Conservation (phyloP, 2,888 invertebrate species). For the Clepsis dumicolana region DNA sequence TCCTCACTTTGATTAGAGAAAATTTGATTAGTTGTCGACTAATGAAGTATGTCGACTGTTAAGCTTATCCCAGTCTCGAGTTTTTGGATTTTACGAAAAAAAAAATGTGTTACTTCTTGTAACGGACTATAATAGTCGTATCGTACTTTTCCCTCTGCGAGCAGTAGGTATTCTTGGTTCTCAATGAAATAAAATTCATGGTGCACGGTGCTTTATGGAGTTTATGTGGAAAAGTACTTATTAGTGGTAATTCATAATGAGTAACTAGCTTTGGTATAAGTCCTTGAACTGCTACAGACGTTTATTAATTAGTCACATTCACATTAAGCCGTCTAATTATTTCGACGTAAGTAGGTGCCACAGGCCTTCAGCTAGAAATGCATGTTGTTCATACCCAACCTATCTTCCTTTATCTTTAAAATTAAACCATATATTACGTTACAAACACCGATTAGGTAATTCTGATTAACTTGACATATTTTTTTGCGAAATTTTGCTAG, state of each 20-base stretch:
- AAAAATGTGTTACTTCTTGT: too few relatives aligned
- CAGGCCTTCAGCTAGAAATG: not conserved
- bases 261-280: not conserved
- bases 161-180: not conserved
- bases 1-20: not conserved
- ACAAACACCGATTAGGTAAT: not conserved
- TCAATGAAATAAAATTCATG: not conserved
- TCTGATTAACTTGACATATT: not conserved
- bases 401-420: not conserved
- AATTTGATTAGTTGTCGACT: not conserved
- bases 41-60: not conserved
- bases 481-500: conserved; percentile 4
- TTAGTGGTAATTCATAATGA: not conserved
- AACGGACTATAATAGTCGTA: too few relatives aligned
- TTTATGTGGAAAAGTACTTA: not conserved
- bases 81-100: too few relatives aligned
- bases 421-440: not conserved
- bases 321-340: conserved; percentile 12
- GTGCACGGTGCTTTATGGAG: not conserved
- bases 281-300: not conserved
- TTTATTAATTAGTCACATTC: conserved; percentile 4
- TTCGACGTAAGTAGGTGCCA: not conserved
- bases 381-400: conserved; percentile 3
- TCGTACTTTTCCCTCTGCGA: too few relatives aligned
- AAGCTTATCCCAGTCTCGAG: too few relatives aligned